phyloP scores from a whole-genome alignment of 2,888 invertebrate species.

The Atethmia centrago region DNA sequence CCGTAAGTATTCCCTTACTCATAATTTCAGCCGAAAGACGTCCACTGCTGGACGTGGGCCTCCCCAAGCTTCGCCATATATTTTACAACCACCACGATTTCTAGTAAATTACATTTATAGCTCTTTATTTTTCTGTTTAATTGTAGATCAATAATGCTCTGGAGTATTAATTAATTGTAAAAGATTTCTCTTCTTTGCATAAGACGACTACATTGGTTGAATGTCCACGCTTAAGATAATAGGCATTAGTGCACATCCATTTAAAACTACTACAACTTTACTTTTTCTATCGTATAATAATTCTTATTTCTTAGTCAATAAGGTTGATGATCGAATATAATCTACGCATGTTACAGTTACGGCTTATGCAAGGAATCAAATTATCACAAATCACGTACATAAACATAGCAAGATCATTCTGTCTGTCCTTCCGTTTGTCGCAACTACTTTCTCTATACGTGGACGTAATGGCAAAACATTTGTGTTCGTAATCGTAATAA shows the following conservation, averaged over 20 bases:
- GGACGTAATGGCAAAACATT: conserved; percentile 76
- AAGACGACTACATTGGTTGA: conserved; percentile 54
- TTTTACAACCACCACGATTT: not conserved
- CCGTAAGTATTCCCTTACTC: not conserved
- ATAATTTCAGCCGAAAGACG: not conserved
- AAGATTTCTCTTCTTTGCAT: conserved; percentile 60
- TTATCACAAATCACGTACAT: conserved; percentile 80
- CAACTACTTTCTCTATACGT: conserved; percentile 85
- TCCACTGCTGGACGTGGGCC: not conserved
- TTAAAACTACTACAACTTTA: conserved; percentile 43
- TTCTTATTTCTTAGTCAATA: conserved; percentile 58
- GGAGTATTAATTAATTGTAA: conserved; percentile 47
- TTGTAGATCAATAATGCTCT: conserved; percentile 22
- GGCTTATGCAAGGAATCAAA: conserved; percentile 78
- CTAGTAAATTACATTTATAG: conserved; percentile 4
- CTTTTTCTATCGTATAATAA: conserved; percentile 24
- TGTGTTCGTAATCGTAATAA: conserved; percentile 61
- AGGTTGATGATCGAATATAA: conserved; percentile 61
- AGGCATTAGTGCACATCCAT: conserved; percentile 52
- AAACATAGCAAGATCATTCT: conserved; percentile 70
- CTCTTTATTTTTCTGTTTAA: not conserved
- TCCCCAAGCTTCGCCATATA: not conserved
- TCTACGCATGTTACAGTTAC: conserved; percentile 56
- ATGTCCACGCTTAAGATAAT: conserved; percentile 61
- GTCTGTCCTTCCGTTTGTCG: conserved; percentile 81